Conservation (phyloP, 2,888 invertebrate genomes). For the Serripes groenlandicus region DNA sequence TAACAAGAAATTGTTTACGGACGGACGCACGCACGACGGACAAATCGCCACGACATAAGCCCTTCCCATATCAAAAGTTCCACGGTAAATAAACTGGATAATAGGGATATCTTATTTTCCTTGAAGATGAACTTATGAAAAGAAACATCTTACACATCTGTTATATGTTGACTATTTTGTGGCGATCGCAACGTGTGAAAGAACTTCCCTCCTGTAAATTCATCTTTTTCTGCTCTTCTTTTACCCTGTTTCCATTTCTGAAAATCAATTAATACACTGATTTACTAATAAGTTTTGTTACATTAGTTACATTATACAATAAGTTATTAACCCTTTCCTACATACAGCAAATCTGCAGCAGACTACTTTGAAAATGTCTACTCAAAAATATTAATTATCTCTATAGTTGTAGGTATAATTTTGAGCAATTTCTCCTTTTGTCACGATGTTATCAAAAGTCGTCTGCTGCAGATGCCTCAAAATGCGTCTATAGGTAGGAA, state of each 20-base stretch:
- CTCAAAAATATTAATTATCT: not conserved
- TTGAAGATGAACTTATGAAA: not conserved
- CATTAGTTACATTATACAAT: no score
- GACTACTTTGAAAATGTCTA: not conserved
- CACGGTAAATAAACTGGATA: no score
- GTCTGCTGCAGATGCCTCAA: not conserved
- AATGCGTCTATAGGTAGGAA: not conserved
- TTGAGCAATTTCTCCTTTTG: not conserved
- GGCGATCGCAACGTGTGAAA: slow-evolving; percentile 96
- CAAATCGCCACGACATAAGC: no score
- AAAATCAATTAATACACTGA: slow-evolving; percentile 20
- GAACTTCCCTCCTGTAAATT: slow-evolving; percentile 90
- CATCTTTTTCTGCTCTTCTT: slow-evolving; percentile 97
- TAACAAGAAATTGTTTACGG: no score
- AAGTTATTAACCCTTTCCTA: not conserved
- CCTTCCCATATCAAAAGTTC: no score
- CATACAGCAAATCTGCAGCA: not conserved
- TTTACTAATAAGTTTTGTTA: no score
- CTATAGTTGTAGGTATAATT: not conserved
- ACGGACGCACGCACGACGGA: no score
- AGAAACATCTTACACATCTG: slow-evolving; percentile 87
- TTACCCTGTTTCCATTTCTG: slow-evolving; percentile 97
- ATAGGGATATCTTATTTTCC: no score
- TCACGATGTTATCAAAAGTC: not conserved
- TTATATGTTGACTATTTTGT: slow-evolving; percentile 90